Evolutionary conservation across 2,888 invertebrate species (phyloP).

Genomic region (Stegana nigrithorax): DNA sequence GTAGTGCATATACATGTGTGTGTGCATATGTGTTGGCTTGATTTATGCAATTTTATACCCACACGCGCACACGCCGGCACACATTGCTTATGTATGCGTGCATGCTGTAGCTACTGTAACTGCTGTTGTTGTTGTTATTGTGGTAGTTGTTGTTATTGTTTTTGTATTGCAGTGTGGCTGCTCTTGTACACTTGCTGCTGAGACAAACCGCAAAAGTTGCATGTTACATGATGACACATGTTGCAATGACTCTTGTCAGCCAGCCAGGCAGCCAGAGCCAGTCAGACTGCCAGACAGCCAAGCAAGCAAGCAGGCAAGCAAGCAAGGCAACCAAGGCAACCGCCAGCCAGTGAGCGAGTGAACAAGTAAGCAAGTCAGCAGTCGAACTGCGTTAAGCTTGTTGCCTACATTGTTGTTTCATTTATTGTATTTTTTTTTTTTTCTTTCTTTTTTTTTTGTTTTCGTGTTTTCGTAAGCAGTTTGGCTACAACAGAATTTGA

Average conservation of each 20-base stretch:
- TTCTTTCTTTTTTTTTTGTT: background rate
- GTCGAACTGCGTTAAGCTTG: too few species aligned
- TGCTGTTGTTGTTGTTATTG: background rate
- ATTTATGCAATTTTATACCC: slow-evolving; percentile 52
- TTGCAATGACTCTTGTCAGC: slow-evolving; percentile 40
- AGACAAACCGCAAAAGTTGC: slow-evolving; percentile 42
- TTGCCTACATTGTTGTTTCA: background rate
- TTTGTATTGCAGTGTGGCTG: background rate
- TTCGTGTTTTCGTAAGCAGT: too few species aligned
- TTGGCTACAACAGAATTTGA: too few species aligned
- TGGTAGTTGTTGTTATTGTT: background rate
- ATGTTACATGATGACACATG: slow-evolving; percentile 40
- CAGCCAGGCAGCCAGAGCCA: too few species aligned
- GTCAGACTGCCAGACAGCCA: too few species aligned
- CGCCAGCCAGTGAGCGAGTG: too few species aligned
- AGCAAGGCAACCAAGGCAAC: background rate
- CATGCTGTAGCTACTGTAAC: background rate
- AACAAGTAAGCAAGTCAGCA: too few species aligned
- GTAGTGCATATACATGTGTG: slow-evolving; percentile 30
- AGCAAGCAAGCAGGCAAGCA: background rate
- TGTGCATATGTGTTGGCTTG: slow-evolving; percentile 39
- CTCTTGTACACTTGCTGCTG: slow-evolving; percentile 11
- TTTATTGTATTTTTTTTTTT: background rate
- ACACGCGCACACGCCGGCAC: slow-evolving; percentile 26
- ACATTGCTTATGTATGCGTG: background rate